These are phyloP conservation scores for Andricus quercusramuli DNA, from an alignment of 2,888 invertebrate species.

Conservation along the genomic window DNA sequence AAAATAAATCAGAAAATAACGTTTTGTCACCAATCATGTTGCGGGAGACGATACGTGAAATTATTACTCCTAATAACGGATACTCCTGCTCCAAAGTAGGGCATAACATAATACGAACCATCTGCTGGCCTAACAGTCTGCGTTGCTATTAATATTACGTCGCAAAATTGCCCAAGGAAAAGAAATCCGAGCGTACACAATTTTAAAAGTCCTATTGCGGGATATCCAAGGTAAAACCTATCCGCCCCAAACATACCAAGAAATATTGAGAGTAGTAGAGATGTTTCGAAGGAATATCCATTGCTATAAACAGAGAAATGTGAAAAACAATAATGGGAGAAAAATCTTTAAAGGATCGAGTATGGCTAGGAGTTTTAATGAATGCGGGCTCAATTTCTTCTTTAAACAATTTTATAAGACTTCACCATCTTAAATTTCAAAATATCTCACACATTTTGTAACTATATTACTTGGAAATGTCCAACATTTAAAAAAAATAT, in stretches of 20 bases:
- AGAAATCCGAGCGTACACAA: constrained; percentile 97
- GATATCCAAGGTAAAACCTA: constrained; percentile 98
- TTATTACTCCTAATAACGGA: constrained; percentile 90
- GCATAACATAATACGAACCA: constrained; percentile 95
- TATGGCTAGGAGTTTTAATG: no score
- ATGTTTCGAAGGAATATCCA: constrained; percentile 95
- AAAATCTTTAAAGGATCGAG: no score
- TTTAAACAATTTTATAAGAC: no score
- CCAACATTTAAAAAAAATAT: no score
- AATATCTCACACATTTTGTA: no score
- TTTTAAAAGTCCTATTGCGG: constrained; percentile 96
- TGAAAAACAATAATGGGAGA: not conserved
- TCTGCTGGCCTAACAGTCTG: constrained; percentile 97
- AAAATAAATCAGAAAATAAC: not conserved
- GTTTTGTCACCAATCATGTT: constrained; percentile 86
- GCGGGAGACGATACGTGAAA: constrained; percentile 89
- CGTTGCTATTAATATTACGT: constrained; percentile 96
- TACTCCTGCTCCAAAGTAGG: constrained; percentile 94
- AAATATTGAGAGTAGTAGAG: constrained; percentile 95
- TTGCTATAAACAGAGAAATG: constrained; percentile 83
- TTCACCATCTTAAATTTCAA: no score
- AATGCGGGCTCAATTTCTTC: no score
- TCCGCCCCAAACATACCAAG: constrained; percentile 99
- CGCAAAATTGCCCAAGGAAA: constrained; percentile 96
- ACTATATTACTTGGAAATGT: no score